These are phyloP conservation scores for Karalla daura DNA, from an alignment of 2,797 vertebrate species.

Conservation along the genomic window DNA sequence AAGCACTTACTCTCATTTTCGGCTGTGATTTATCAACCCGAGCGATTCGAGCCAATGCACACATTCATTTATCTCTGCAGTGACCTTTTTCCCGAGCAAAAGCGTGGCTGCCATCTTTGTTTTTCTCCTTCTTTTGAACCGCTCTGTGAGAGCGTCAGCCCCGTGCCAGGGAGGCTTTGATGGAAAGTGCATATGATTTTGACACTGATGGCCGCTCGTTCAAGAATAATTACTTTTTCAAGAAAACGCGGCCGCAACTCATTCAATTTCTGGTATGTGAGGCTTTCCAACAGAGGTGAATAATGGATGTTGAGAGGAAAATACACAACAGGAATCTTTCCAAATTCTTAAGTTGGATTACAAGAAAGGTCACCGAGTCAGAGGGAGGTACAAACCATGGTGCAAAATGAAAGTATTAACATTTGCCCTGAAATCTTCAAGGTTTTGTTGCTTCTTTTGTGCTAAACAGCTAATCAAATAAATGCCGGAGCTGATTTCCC, in stretches of 20 bases:
- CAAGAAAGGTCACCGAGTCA: background rate
- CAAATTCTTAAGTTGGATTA: conserved; percentile 7
- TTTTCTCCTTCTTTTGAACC: background rate
- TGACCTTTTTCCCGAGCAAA: conserved; percentile 70
- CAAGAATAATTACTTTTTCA: conserved; percentile 49
- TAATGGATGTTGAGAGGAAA: conserved; percentile 26
- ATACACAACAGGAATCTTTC: conserved; percentile 4
- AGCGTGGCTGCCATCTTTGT: conserved; percentile 65
- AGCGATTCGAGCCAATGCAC: conserved; percentile 69
- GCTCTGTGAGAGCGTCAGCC: background rate
- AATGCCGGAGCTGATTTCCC: conserved; percentile 53
- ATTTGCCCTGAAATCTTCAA: conserved; percentile 49
- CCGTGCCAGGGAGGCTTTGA: conserved; percentile 13
- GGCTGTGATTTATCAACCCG: conserved; percentile 76
- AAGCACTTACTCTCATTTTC: conserved; percentile 78
- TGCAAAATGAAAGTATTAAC: conserved; percentile 19
- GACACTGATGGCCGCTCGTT: conserved; percentile 46
- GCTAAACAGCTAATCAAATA: conserved; percentile 51
- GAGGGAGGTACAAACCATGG: conserved; percentile 4
- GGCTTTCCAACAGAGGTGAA: conserved; percentile 15
- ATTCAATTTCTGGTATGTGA: conserved; percentile 38
- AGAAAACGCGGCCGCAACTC: conserved; percentile 27
- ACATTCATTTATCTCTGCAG: conserved; percentile 72
- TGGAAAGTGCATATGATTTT: conserved; percentile 24
- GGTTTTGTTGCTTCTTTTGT: conserved; percentile 42